Base-by-base conservation (phyloP, 1,140 invertebrate species). In the Drosophila jambulina region DNA sequence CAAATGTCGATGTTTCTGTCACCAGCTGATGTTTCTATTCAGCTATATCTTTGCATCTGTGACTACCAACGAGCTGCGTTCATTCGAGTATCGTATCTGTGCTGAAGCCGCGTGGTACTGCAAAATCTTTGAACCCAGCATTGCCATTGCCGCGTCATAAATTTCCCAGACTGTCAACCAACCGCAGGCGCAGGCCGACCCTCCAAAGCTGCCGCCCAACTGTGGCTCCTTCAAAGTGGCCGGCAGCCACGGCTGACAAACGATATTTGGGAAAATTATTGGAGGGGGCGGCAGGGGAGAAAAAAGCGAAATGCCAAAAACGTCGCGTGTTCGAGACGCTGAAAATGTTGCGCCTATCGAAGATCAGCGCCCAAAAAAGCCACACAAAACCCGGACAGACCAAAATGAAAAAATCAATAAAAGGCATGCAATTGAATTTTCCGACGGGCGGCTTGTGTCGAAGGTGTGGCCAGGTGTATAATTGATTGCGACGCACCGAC, bases 101-200 rank as follows among this genome's bases (percentile, higher is more conserved):
- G 45, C 25, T 58, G 54, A 53, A 51, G 57, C 40, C 25, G 27
- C 42, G 21, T 45, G 45, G 42, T 43, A 40, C 59, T 62, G 65
- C 34, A 23, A 82, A 87, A 75, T 79, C 67, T 77, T 65, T 76
- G 61, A 86, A 79, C 68, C 75, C 69, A 68, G 60, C 80, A 76
- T 67, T 67, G 61, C 74, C 82, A 78, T 40, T 61, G 64, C 63
- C 71, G 85, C 56, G 81, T 90, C 85, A 90, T 90, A 90, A 90
- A 90, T 90, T 85, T 81, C 69, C 45, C 75, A 53, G 64, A 79
- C 85, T 90, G 85, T 90, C 85, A 84, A 80, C 71, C 62, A 75
- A 85, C 78, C 63, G 42, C 75, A 63, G 46, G 46, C n/a, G 54
- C 65, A 43, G 53, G 27, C 61, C 46, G 54, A 43, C 60, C 56